These are phyloP conservation scores for Pyrochroa serraticornis DNA, from an alignment of 2,888 invertebrate genomes.

Conservation along the genomic window DNA sequence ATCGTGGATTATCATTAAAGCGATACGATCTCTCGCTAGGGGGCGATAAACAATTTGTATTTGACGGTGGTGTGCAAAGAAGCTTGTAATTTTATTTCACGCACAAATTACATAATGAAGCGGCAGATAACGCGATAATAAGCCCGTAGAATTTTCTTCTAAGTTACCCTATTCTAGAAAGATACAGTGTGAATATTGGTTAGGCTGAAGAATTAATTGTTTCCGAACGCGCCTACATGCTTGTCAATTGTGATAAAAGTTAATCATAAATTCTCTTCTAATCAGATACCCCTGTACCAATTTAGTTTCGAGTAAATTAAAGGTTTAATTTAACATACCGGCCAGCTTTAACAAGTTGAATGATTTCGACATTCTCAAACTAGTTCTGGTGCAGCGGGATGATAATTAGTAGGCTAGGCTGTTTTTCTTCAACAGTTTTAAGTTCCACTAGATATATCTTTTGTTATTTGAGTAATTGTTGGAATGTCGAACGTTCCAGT, in stretches of 20 bases:
- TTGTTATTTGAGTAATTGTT: no score
- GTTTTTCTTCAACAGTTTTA: no score
- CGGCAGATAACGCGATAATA: constrained; percentile 12
- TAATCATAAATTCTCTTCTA: constrained; percentile 24
- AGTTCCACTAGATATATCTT: no score
- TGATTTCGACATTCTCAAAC: constrained; percentile 28
- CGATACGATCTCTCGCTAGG: constrained; percentile 31
- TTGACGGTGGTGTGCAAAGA: constrained; percentile 22
- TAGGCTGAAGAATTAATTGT: constrained; percentile 13
- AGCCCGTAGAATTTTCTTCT: constrained; percentile 3
- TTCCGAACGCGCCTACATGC: constrained; percentile 22
- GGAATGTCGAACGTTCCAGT: no score
- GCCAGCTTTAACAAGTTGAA: constrained; percentile 13
- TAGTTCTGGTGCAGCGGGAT: constrained; percentile 24
- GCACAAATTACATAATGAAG: constrained; percentile 28
- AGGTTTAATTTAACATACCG: constrained; percentile 24
- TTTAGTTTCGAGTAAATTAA: constrained; percentile 31
- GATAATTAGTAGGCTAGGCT: constrained; percentile 13
- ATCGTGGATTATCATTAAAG: constrained; percentile 35
- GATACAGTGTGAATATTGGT: constrained; percentile 2
- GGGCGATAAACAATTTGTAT: constrained; percentile 24
- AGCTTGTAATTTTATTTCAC: constrained; percentile 30
- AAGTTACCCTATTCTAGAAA: not conserved
- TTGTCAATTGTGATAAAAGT: constrained; percentile 27
- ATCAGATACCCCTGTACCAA: constrained; percentile 30